Evolutionary conservation across 2,888 invertebrate genomes (phyloP), one percentile per base, ranked within the genome.

Genomic region (Stenchaetothrips biformis): DNA sequence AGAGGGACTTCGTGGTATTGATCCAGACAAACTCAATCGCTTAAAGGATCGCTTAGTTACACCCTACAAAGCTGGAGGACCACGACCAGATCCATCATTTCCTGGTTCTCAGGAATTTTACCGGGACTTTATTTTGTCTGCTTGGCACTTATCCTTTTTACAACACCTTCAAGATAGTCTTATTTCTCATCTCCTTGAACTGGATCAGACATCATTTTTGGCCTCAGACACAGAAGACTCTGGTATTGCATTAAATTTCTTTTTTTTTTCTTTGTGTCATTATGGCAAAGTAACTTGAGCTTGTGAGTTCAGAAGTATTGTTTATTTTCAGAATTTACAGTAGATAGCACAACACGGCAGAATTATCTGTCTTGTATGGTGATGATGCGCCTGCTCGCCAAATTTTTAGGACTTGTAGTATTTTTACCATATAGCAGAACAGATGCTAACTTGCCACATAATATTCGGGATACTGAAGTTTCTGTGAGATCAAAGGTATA

Each of bases 181-280:
- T 74, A 74, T 74, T 74, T 74, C 67, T 25, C 67, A 74, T 74
- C 25, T 74, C 11, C 67, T 74, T 21, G 67, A 74, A 25, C 25
- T 74, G 21, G 67, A 74, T 25, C 67, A 74, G 67, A 74, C 67
- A 11, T 74, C 67, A 25, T 74, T 74, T 21, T 74, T 74, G 25
- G 67, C 67, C 25, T 74, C 67, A 25, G 67, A 74, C 25, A 74
- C 67, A 25, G 67, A 74, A 74, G 67, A 74, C 7, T 74, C 67
- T 74, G 67, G 67, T 74, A 74, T 25, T 4, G 21, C 37, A 37
- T 37, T 37, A 1, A 37, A 37, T 37, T 37, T 1, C 25, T 25
- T 74, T 1, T 74, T 11, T 25, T 37, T 37, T 37, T 37, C 37
- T 37, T 37, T 37, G 2, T 37, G 37, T 37, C 37, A 37, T 37